phyloP scores from a whole-genome alignment of 2,797 vertebrate species.

The Pangasius krempfi region DNA sequence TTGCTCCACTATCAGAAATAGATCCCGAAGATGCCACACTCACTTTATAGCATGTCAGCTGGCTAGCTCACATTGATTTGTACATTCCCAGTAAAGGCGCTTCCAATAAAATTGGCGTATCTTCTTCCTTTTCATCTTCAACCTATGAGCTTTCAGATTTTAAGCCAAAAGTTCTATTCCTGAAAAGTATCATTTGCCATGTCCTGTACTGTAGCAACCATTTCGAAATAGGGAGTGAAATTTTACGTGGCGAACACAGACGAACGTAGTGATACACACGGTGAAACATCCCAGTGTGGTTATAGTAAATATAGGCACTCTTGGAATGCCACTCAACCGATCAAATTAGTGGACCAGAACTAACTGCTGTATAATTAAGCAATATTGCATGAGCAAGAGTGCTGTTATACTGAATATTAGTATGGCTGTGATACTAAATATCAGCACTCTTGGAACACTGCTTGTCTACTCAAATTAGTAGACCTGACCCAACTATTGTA shows the following conservation, averaged over 20 bases:
- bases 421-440: background rate
- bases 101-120: no score
- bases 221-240: no score
- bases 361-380: conserved; percentile 10
- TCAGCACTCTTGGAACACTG: background rate
- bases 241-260: no score
- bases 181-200: background rate
- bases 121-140: background rate
- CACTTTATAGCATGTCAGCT: background rate
- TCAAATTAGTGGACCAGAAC: background rate
- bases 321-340: background rate
- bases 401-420: conserved; percentile 2
- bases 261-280: no score
- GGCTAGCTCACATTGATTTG: no score
- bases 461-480: background rate
- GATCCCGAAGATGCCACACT: no score
- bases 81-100: no score
- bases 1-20: no score
- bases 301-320: background rate
- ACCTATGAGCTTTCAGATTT: background rate
- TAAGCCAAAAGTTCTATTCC: background rate
- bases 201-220: background rate
- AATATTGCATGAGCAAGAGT: background rate
- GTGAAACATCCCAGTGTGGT: background rate
- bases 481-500: background rate